Conservation (phyloP, 2,113 vertebrate genomes). For the Arenaria interpres region DNA sequence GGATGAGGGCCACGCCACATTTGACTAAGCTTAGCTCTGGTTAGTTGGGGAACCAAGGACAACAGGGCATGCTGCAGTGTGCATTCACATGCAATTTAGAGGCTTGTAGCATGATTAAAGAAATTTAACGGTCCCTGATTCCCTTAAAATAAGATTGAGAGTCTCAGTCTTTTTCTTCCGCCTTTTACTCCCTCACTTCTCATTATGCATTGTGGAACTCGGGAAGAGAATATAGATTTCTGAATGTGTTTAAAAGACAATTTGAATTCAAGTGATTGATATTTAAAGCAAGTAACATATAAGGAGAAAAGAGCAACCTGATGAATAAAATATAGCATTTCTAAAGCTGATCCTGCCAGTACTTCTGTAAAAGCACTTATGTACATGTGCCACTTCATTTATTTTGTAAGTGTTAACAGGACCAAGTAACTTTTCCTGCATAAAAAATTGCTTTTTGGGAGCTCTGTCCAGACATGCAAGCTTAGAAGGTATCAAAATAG, state of each 20-base stretch:
- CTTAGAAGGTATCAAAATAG: not conserved
- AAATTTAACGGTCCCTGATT: not conserved
- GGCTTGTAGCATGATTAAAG: not conserved
- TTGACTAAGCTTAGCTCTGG: not conserved
- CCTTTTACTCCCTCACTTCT: not conserved
- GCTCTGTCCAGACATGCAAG: not conserved
- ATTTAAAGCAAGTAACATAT: not conserved
- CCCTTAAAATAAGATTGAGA: not conserved
- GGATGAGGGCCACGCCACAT: fast-evolving
- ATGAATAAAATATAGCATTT: not conserved
- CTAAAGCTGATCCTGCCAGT: not conserved
- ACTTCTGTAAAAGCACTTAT: not conserved
- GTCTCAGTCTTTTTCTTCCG: not conserved
- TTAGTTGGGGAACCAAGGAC: not conserved
- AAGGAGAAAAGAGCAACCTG: not conserved
- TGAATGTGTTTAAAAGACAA: not conserved
- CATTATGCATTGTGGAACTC: not conserved
- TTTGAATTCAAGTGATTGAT: not conserved
- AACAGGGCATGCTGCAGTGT: not conserved
- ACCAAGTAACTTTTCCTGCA: not conserved
- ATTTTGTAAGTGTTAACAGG: not conserved
- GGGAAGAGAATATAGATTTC: not conserved
- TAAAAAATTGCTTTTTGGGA: not conserved
- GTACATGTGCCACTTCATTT: not conserved
- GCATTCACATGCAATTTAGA: not conserved